Evolutionary conservation across 2,888 invertebrate genomes (phyloP), one percentile per base, ranked within the genome.

Genomic region (Orgyia antiqua): DNA sequence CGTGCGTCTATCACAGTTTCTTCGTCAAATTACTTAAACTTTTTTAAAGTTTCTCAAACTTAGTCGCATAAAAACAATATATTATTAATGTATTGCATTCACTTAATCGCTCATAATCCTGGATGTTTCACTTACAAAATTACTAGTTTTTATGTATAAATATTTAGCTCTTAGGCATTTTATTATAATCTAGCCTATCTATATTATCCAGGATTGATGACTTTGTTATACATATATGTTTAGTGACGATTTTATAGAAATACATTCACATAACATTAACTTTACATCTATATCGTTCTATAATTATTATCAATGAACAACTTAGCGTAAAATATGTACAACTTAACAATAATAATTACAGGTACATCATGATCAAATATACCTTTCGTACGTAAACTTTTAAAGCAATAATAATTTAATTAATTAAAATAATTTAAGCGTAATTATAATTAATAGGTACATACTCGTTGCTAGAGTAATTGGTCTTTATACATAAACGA

Each of bases 1-100:
- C 50, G 45, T 59, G 53, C 34, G 43, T 58, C 58, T 66, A 67
- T 68, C 67, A 66, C 66, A 68, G 66, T 55, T 60, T 51, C 51
- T 57, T 65, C 55, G 50, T 56, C 46, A 45, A 52, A 51, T 42
- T 10, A 23, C 38, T 35, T 37, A 38, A 38, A n/a, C 43, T 31
- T 29, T 28, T 39, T 42, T 42, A 39, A 37, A 40, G 18, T 51
- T 40, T 9, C 10, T 23, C 10, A 11, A 23, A 51, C 24, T 33
- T 44, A 47, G 36, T 46, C 23, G 29, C 39, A 43, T 45, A 45
- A 36, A 38, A 41, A 15, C 15, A 15, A 15, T 15, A 4, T 4
- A 15, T 15, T 31, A 34, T 35, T 42, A 33, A 37, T 39, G 34
- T 36, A 26, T 28, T 54, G 52, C 24, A 36, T 39, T 49, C 36